phyloP scores from a whole-genome alignment of 53 echinoderm and acorn worm genomes.

The Stichopus horrens region DNA sequence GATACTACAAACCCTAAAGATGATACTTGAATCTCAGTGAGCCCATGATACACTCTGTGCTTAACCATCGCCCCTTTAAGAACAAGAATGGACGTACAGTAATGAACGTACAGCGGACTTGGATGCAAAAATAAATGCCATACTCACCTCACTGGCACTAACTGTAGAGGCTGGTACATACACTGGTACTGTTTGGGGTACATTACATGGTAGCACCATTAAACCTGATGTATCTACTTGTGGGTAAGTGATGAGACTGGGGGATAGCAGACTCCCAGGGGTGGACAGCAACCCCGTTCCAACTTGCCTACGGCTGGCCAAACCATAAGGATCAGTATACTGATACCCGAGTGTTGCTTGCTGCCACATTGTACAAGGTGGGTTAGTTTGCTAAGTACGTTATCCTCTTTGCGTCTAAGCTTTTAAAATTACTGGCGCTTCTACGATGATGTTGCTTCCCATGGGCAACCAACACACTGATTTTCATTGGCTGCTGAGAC shows the following conservation, averaged over 20 bases:
- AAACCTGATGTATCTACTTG: constrained; percentile 66
- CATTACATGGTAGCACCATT: constrained; percentile 65
- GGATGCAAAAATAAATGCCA: background rate
- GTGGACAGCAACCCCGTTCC: constrained; percentile 41
- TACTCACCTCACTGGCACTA: constrained; percentile 25
- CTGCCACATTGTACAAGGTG: constrained; percentile 38
- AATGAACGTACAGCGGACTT: background rate
- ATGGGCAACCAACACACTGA: background rate
- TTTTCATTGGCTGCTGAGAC: background rate
- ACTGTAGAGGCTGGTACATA: constrained; percentile 26
- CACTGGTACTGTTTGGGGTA: constrained; percentile 62
- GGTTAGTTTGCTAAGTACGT: background rate
- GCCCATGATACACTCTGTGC: no score
- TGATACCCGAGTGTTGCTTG: constrained; percentile 28
- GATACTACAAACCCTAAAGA: no score
- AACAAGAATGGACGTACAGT: background rate
- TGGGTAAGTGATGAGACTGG: constrained; percentile 55
- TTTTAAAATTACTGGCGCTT: background rate
- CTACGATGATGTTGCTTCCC: background rate
- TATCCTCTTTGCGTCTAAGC: background rate
- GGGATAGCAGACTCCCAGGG: constrained; percentile 31
- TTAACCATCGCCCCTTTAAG: no score
- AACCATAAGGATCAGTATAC: constrained; percentile 31
- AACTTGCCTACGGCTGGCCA: constrained; percentile 39
- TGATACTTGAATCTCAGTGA: no score